Evolutionary conservation across 1,140 invertebrate species (phyloP).

Genomic region (Metaphire vulgaris): DNA sequence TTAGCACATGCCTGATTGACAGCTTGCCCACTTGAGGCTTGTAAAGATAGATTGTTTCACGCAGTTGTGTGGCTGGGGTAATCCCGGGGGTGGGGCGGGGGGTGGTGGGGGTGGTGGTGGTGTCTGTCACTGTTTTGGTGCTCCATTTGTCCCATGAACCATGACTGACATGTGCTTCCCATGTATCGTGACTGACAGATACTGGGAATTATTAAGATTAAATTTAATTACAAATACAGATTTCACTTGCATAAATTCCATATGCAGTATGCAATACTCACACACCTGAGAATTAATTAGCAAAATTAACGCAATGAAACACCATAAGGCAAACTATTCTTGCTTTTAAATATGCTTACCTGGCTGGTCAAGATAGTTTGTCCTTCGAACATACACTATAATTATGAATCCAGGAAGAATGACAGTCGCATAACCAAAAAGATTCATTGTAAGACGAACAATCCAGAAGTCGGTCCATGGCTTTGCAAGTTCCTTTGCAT

Average conservation of each 20-base stretch:
- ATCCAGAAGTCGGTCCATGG: slow-evolving; percentile 65
- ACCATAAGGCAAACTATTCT: background rate
- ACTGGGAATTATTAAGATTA: background rate
- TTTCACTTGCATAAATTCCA: background rate
- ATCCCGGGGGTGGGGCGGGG: too few relatives aligned
- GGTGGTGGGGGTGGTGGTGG: too few relatives aligned
- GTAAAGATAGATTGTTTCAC: too few relatives aligned
- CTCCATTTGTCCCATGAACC: too few relatives aligned
- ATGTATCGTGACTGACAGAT: background rate
- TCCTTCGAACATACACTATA: slow-evolving; percentile 72
- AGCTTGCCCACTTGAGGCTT: too few relatives aligned
- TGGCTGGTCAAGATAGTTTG: slow-evolving; percentile 70
- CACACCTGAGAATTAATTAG: background rate
- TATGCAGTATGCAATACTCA: too few relatives aligned
- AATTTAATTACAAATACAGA: background rate
- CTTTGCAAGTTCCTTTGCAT: too few relatives aligned
- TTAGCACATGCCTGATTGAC: too few relatives aligned
- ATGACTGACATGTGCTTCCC: too few relatives aligned
- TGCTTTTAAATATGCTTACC: slow-evolving; percentile 55
- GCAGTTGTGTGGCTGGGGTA: too few relatives aligned
- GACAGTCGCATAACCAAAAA: slow-evolving; percentile 80
- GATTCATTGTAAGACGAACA: slow-evolving; percentile 64
- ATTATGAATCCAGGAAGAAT: slow-evolving; percentile 77
- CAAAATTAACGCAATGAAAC: too few relatives aligned
- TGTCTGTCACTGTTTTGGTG: too few relatives aligned